Percentiles rank a stretch among this genome's conserved stretches.
Conservation (phyloP, 2,888 invertebrate genomes). For the Cerastoderma edule region DNA sequence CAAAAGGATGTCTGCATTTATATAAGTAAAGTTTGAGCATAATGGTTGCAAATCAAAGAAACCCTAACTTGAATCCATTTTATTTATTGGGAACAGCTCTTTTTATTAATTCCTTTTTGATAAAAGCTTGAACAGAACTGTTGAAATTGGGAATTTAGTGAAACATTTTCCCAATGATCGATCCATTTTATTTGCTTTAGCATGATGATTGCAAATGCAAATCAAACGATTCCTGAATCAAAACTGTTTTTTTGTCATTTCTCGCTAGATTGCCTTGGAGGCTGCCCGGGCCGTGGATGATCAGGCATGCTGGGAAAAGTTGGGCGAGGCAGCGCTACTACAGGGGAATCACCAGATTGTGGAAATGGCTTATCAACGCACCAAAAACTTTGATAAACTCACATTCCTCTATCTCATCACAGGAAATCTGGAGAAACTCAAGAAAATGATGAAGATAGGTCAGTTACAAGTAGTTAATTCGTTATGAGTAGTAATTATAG, state of each 20-base stretch:
- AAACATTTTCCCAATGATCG: too few relatives aligned
- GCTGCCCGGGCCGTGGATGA: conserved; percentile 98
- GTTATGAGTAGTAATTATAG: background rate
- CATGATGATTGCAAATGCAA: too few relatives aligned
- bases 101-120: too few relatives aligned
- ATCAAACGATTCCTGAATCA: too few relatives aligned
- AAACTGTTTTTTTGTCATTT: background rate
- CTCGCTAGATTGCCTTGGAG: conserved; percentile 90
- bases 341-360: conserved; percentile 91
- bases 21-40: too few relatives aligned
- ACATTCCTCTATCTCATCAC: conserved; percentile 99
- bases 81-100: too few relatives aligned
- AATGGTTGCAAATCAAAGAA: too few relatives aligned
- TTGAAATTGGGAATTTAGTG: too few relatives aligned
- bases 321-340: conserved; percentile 96
- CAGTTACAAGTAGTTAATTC: conserved; percentile 13
- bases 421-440: conserved; percentile 97
- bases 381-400: conserved; percentile 99
- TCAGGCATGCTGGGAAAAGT: conserved; percentile 96
- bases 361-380: conserved; percentile 99
- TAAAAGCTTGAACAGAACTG: too few relatives aligned
- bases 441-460: conserved; percentile 98
- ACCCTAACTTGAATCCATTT: too few relatives aligned
- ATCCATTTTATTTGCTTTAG: too few relatives aligned
- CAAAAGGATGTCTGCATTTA: too few relatives aligned